Percentiles rank a stretch among this genome's conserved stretches.
Evolutionary conservation across 2,797 vertebrate species (phyloP).

Genomic region (Buceros bicornis): DNA sequence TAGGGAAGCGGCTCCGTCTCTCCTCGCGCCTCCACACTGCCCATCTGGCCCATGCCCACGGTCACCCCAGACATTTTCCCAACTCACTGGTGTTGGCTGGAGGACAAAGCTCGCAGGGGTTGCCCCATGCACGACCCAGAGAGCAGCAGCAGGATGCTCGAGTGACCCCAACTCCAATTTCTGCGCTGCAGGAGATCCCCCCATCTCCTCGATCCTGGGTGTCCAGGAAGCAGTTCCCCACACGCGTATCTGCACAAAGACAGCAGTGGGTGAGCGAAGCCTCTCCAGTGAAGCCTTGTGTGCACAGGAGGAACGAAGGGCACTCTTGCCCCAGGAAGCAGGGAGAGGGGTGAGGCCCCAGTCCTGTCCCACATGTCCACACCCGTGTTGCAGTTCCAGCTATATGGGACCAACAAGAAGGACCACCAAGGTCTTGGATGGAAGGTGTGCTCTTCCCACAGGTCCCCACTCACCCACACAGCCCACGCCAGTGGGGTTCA

Average conservation of each 20-base stretch:
- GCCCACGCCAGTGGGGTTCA: constrained; percentile 93
- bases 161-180: constrained; percentile 92
- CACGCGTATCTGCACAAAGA: constrained; percentile 85
- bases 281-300: not conserved
- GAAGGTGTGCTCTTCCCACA: not conserved
- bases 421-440: not conserved
- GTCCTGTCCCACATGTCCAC: not conserved
- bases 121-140: constrained; percentile 91
- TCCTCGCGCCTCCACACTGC: not conserved
- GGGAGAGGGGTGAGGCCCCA: not conserved
- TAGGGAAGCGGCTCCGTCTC: accelerated
- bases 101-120: constrained; percentile 93
- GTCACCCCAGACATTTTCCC: not conserved
- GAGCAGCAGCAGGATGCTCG: constrained; percentile 95
- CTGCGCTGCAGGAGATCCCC: constrained; percentile 90
- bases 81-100: constrained; percentile 89
- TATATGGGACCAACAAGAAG: not conserved
- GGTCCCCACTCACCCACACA: constrained; percentile 87
- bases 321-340: not conserved
- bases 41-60: not conserved
- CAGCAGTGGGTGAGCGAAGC: not conserved
- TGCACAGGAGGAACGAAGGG: not conserved
- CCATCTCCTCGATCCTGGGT: constrained; percentile 88
- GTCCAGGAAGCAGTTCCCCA: constrained; percentile 94
- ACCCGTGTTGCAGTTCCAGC: not conserved